phyloP scores from a whole-genome alignment of 2,113 vertebrate genomes.

The Mobula hypostoma region DNA sequence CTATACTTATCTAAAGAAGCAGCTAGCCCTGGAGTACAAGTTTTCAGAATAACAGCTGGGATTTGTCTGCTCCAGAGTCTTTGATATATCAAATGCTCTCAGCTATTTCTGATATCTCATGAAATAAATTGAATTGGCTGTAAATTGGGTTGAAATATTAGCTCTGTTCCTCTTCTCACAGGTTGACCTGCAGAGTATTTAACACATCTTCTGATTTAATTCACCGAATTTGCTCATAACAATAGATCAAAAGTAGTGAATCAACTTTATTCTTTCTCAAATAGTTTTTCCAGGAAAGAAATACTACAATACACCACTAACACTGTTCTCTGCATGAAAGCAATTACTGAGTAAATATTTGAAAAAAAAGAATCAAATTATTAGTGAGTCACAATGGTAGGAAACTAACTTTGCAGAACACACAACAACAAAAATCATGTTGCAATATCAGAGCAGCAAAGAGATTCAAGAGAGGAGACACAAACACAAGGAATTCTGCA shows the following conservation, averaged over 20 bases:
- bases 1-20: too few relatives aligned
- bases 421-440: neutral
- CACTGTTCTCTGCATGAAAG: neutral
- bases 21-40: too few relatives aligned
- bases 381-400: neutral
- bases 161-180: too few relatives aligned
- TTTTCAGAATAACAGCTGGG: too few relatives aligned
- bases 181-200: too few relatives aligned
- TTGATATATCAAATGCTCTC: too few relatives aligned
- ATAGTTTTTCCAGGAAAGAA: neutral
- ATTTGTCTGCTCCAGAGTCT: too few relatives aligned
- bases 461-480: neutral
- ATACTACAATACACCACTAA: neutral
- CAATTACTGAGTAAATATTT: neutral
- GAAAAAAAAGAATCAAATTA: neutral
- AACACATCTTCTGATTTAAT: neutral
- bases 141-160: too few relatives aligned
- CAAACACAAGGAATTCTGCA: too few relatives aligned
- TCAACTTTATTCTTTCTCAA: neutral
- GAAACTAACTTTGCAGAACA: neutral
- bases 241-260: neutral
- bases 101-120: too few relatives aligned
- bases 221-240: neutral
- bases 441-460: neutral
- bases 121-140: too few relatives aligned